Conservation (phyloP, 2,888 invertebrate species). For the Drosophila paranaensis region DNA sequence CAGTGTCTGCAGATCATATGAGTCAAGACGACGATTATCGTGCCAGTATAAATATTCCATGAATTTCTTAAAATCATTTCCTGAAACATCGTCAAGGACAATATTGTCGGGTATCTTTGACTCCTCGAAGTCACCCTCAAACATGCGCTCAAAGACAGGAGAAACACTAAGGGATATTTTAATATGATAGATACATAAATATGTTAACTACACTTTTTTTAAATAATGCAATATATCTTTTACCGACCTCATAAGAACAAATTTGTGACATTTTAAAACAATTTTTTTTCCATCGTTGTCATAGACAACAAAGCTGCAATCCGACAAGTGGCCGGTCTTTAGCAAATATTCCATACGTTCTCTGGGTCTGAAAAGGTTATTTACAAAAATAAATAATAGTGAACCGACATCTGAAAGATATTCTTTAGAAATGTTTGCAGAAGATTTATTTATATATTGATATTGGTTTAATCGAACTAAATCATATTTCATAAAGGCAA, state of each 20-base stretch:
- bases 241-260: constrained; percentile 51
- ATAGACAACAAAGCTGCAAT: constrained; percentile 54
- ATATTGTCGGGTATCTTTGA: constrained; percentile 45
- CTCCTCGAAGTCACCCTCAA: constrained; percentile 56
- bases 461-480: neutral
- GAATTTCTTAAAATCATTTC: constrained; percentile 45
- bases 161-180: constrained; percentile 27
- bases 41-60: constrained; percentile 54
- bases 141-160: constrained; percentile 63
- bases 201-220: neutral
- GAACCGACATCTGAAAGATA: neutral
- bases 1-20: constrained; percentile 38
- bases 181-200: neutral
- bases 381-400: neutral
- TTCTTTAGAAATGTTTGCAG: neutral
- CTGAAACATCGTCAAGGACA: constrained; percentile 56
- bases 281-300: constrained; percentile 36
- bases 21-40: constrained; percentile 32
- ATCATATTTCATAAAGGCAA: neutral
- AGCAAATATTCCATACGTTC: constrained; percentile 56
- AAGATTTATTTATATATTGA: neutral
- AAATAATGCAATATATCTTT: neutral
- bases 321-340: constrained; percentile 51
- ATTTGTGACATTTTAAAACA: constrained; percentile 55
- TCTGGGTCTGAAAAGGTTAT: constrained; percentile 23